Percentiles rank a stretch among this genome's conserved stretches.
Evolutionary conservation across 2,113 vertebrate species (phyloP).

Genomic region (Scomber japonicus): DNA sequence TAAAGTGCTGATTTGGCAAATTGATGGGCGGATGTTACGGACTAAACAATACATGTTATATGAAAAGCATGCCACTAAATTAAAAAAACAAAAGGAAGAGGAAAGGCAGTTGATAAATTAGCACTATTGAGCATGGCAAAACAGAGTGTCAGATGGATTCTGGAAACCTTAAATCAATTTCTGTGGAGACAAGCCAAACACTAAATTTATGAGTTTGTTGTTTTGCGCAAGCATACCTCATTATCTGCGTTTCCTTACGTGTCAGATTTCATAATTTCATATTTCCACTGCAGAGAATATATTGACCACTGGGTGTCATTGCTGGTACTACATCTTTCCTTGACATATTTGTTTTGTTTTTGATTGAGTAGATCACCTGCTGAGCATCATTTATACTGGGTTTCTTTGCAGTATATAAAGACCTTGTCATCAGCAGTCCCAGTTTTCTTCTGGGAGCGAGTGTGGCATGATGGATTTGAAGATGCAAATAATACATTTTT

Average conservation of each 20-base stretch:
- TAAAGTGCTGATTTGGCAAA: neutral
- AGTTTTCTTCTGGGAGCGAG: neutral
- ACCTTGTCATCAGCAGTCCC: neutral
- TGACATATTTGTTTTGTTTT: neutral
- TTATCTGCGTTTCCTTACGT: neutral
- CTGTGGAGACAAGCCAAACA: conserved; percentile 1
- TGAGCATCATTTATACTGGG: neutral
- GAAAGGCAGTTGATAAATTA: neutral
- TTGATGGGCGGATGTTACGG: neutral
- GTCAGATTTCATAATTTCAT: neutral
- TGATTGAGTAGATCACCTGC: neutral
- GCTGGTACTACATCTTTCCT: neutral
- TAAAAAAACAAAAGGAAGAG: neutral
- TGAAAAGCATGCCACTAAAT: neutral
- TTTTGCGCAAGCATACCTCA: neutral
- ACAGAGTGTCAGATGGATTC: neutral
- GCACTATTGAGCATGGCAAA: neutral
- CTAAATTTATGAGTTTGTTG: neutral
- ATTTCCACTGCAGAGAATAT: conserved; percentile 14
- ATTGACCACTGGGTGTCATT: conserved; percentile 2
- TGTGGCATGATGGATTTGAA: neutral
- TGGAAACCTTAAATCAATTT: neutral
- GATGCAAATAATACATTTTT: neutral
- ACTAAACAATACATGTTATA: neutral
- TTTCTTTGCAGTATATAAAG: neutral